phyloP scores from a whole-genome alignment of 2,888 invertebrate genomes.

The Microdon myrmicae region DNA sequence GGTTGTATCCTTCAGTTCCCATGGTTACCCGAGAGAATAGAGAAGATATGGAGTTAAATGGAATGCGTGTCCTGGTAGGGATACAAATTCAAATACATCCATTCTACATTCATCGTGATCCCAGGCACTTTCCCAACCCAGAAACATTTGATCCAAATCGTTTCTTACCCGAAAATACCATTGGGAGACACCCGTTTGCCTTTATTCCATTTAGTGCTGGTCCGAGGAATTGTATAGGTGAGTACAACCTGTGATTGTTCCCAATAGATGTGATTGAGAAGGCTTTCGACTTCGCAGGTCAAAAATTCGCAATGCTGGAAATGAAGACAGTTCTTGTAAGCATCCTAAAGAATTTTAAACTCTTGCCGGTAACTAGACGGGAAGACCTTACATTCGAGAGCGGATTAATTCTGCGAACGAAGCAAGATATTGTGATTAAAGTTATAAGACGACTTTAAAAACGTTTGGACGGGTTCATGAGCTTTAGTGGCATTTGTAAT shows the following conservation, averaged over 20 bases:
- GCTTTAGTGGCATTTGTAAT: too few relatives aligned
- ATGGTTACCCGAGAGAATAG: slow-evolving; percentile 65
- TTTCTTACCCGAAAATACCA: slow-evolving; percentile 72
- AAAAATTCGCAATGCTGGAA: slow-evolving; percentile 75
- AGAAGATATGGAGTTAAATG: slow-evolving; percentile 57
- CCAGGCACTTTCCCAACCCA: slow-evolving; percentile 74
- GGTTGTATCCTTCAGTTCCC: slow-evolving; percentile 70
- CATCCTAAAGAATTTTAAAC: slow-evolving; percentile 69
- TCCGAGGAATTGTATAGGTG: slow-evolving; percentile 76
- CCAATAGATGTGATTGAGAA: not conserved
- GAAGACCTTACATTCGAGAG: slow-evolving; percentile 66
- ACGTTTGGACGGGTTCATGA: too few relatives aligned
- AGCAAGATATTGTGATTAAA: slow-evolving; percentile 62
- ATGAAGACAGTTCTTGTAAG: slow-evolving; percentile 72
- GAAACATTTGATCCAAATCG: slow-evolving; percentile 70
- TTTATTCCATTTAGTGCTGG: slow-evolving; percentile 78
- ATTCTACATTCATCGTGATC: slow-evolving; percentile 74
- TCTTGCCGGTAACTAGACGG: slow-evolving; percentile 68
- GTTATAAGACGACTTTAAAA: slow-evolving; percentile 40
- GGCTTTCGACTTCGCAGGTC: slow-evolving; percentile 67
- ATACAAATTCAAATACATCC: slow-evolving; percentile 70
- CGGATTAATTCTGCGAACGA: slow-evolving; percentile 69
- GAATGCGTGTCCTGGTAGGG: slow-evolving; percentile 68
- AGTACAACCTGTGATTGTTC: slow-evolving; percentile 10
- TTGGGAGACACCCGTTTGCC: slow-evolving; percentile 71